Conservation (phyloP, 2,113 vertebrate genomes). For the Elachura formosa region DNA sequence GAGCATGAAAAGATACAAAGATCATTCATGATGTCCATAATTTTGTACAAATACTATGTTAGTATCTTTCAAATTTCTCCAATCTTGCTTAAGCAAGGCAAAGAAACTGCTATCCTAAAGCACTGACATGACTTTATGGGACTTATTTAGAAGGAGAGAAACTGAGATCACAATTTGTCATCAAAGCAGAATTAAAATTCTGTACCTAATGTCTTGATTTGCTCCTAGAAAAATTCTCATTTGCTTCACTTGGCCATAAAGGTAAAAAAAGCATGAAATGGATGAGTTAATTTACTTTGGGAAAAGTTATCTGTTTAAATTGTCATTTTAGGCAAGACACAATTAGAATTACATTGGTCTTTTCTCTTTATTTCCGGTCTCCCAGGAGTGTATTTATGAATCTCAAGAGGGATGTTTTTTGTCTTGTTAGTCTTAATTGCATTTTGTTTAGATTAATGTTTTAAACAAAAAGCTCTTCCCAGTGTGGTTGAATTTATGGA, state of each 20-base stretch:
- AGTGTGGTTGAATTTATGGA: neutral
- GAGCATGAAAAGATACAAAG: neutral
- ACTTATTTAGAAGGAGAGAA: neutral
- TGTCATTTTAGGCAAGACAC: neutral
- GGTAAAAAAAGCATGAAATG: neutral
- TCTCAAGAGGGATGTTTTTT: slow-evolving; percentile 38
- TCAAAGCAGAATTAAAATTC: neutral
- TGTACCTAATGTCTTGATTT: neutral
- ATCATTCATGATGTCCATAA: neutral
- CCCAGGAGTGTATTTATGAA: slow-evolving; percentile 35
- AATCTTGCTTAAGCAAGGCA: neutral
- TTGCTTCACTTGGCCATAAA: neutral
- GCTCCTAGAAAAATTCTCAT: neutral
- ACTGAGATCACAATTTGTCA: neutral
- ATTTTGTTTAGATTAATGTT: slow-evolving; percentile 45
- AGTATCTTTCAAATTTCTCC: neutral
- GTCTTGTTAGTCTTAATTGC: slow-evolving; percentile 49
- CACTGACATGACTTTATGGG: neutral
- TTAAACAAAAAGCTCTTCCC: slow-evolving; percentile 46
- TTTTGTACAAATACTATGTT: neutral
- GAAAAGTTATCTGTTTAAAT: slow-evolving; percentile 33
- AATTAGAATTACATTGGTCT: slow-evolving; percentile 26
- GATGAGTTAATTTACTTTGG: neutral
- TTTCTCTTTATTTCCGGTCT: slow-evolving; percentile 27
- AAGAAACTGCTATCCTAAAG: neutral